phyloP scores from a whole-genome alignment of 92 coral and sea anemone species.

The Meandrina meandrites region DNA sequence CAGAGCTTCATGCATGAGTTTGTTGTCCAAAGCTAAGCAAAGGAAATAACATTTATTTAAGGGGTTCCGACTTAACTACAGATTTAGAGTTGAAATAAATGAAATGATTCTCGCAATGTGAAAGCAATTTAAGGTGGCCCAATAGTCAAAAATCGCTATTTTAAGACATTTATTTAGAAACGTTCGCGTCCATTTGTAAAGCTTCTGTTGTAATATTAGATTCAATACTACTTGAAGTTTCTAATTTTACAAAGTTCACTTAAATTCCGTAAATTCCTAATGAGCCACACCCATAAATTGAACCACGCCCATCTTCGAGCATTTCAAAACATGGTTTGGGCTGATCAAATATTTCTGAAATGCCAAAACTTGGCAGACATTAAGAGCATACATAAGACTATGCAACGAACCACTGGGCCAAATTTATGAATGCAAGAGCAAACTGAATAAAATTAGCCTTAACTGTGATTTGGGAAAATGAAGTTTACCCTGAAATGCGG shows the following conservation, averaged over 20 bases:
- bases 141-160: not conserved
- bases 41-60: not conserved
- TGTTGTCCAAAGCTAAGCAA: slow-evolving; percentile 32
- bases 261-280: slow-evolving; percentile 5
- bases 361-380: not conserved
- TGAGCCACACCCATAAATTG: slow-evolving; percentile 24
- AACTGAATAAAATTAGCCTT: too few species aligned
- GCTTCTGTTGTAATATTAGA: not conserved
- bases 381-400: not conserved
- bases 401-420: not conserved
- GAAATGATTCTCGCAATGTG: too few species aligned
- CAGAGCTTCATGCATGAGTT: slow-evolving; percentile 32
- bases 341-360: not conserved
- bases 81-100: not conserved
- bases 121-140: too few species aligned
- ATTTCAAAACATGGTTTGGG: not conserved
- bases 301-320: not conserved
- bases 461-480: too few species aligned
- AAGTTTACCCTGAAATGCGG: too few species aligned
- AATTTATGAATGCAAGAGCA: too few species aligned
- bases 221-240: not conserved
- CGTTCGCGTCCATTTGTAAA: not conserved
- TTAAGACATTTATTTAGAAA: not conserved
- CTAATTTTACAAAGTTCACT: not conserved
- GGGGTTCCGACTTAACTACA: not conserved